A percentile compares a stretch with the other conserved stretches of the same genome.
phyloP scores from a whole-genome alignment of 1,140 invertebrate species.

The Apis mellifera region DNA sequence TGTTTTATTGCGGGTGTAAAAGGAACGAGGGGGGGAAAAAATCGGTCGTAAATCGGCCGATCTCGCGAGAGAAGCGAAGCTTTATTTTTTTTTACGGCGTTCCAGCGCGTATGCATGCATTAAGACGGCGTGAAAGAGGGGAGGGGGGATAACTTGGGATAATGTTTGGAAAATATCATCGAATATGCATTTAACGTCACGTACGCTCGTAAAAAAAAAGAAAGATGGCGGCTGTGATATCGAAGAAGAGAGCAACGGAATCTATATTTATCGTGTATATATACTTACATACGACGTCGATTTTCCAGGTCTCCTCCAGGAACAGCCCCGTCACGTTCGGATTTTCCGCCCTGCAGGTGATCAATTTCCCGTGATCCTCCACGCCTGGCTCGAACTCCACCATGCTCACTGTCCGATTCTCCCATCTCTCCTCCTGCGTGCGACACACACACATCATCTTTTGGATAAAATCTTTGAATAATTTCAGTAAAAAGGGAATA shows the following conservation, averaged over 20 bases:
- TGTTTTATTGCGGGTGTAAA: conserved; percentile 62
- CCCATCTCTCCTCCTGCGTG: conserved; percentile 88
- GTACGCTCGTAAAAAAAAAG: conserved; percentile 26
- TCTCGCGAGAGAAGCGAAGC: conserved; percentile 46
- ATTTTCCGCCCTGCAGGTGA: conserved; percentile 89
- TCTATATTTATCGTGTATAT: conserved; percentile 64
- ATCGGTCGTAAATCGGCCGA: conserved; percentile 56
- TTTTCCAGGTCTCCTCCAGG: conserved; percentile 91
- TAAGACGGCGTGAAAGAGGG: background rate
- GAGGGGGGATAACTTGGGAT: background rate
- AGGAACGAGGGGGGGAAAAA: conserved; percentile 43
- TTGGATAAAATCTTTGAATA: too few species aligned
- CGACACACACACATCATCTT: too few species aligned
- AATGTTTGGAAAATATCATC: conserved; percentile 37
- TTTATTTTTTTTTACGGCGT: conserved; percentile 42
- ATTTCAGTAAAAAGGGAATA: too few species aligned
- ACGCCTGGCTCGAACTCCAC: conserved; percentile 88
- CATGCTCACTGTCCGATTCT: conserved; percentile 92
- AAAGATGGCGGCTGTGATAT: too few species aligned
- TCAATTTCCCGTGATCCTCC: conserved; percentile 86
- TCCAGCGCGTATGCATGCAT: conserved; percentile 33
- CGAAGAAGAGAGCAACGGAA: conserved; percentile 7
- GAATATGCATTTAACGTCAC: conserved; percentile 50
- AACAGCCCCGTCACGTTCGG: conserved; percentile 90
- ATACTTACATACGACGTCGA: conserved; percentile 95